Evolutionary conservation across 2,797 vertebrate species (phyloP), one percentile per base, ranked within the genome.

Genomic region (Champsocephalus esox): DNA sequence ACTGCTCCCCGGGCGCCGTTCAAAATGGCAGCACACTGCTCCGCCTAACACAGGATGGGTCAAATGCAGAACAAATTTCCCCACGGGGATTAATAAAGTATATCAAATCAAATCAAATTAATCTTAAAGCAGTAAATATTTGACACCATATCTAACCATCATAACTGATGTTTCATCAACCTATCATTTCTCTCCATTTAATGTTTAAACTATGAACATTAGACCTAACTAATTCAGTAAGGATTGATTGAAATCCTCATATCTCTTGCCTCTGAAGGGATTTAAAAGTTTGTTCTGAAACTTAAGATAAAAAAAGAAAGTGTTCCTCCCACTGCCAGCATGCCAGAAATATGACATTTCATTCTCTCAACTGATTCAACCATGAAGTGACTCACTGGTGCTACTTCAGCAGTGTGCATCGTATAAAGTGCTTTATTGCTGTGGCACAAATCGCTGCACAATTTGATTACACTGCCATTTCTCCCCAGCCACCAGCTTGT

Each of bases 381-480:
- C 57, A 21, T 79, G 54, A 76, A 72, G 62, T 49, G 82, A 80
- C 72, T 80, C 70, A 66, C 44, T 62, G 43, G 16, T 65, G 70
- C 24, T 76, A 50, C 64, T 58, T 58, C 79, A 46, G 64, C 73
- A 83, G 60, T 19, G 46, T 73, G 76, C 58, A 70, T 71, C 9
- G 3, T 68, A 69, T n/a, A 11, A 13, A n/a, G 48, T 16, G 12
- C 52, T 61, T 70, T 72, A 63, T 51, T 63, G 70, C 63, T 41
- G 62, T 54, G 21, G 38, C 67, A 76, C 55, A 64, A 80, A 79
- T 57, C 14, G 7, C 32, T 67, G 61, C 52, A 55, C 65, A 59
- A 50, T 81, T 76, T 74, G 67, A 81, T 70, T 69, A 19, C 13
- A 46, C 10, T 56, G 52, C 63, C 49, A 32, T 65, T 38, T 52